Conservation (phyloP, 1,140 invertebrate species). For the Nixonia krombeini region DNA sequence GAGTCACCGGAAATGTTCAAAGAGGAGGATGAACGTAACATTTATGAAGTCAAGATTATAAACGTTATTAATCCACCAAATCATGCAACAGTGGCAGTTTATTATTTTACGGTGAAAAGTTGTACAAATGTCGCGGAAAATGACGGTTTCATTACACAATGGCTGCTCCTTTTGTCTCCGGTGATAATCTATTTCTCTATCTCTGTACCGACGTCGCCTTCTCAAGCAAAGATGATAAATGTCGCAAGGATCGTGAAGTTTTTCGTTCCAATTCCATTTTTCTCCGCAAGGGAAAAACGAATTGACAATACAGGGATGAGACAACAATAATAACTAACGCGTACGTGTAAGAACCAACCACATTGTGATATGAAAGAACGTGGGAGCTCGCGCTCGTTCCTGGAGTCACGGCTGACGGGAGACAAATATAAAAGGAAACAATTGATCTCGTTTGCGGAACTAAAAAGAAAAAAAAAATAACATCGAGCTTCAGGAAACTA, state of each 20-base stretch:
- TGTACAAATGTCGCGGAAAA: too few relatives aligned
- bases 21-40: conserved; percentile 5
- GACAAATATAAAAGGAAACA: too few relatives aligned
- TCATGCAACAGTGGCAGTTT: too few relatives aligned
- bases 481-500: not conserved
- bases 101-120: too few relatives aligned
- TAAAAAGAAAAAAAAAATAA: too few relatives aligned
- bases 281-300: conserved; percentile 37
- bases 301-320: conserved; percentile 72
- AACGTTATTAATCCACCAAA: too few relatives aligned
- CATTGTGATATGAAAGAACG: conserved; percentile 67
- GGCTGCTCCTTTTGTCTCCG: conserved; percentile 8
- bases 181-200: conserved; percentile 62
- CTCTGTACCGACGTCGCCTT: conserved; percentile 69
- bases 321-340: conserved; percentile 70
- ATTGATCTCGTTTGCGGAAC: too few relatives aligned
- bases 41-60: too few relatives aligned
- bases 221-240: conserved; percentile 55
- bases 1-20: conserved; percentile 12
- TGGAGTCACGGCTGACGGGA: too few relatives aligned
- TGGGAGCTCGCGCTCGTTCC: conserved; percentile 31
- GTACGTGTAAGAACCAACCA: conserved; percentile 65
- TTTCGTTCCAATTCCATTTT: conserved; percentile 29
- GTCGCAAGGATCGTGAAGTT: conserved; percentile 34
- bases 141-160: too few relatives aligned